phyloP scores from a whole-genome alignment of 2,888 invertebrate species.

The Agonopterix heracliana region DNA sequence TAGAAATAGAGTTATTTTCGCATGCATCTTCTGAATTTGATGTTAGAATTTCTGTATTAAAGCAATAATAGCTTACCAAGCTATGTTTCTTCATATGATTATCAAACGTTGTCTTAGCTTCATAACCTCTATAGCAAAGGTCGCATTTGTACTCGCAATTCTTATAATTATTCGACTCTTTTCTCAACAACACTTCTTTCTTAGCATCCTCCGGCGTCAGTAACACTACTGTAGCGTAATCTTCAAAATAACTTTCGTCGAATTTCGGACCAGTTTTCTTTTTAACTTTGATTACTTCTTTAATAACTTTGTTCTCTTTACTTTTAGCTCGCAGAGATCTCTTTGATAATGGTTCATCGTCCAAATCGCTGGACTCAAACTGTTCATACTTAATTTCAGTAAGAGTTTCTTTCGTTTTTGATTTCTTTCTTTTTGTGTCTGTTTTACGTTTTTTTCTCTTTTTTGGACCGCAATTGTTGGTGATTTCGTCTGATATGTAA shows the following conservation, averaged over 20 bases:
- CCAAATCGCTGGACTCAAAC: conserved; percentile 14
- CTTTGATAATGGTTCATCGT: conserved; percentile 26
- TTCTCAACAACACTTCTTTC: conserved; percentile 31
- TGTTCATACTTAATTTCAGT: conserved; percentile 6
- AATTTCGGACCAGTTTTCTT: conserved; percentile 8
- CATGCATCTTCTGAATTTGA: no score
- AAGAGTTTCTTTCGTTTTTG: conserved; percentile 11
- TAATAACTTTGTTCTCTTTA: conserved; percentile 9
- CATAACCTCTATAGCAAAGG: conserved; percentile 35
- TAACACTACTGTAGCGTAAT: conserved; percentile 28
- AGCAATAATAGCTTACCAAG: conserved; percentile 20
- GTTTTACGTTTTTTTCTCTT: neutral
- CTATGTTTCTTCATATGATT: conserved; percentile 39
- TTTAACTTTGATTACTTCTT: conserved; percentile 5
- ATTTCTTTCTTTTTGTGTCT: neutral
- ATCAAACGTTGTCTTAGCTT: conserved; percentile 26
- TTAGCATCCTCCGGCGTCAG: conserved; percentile 32
- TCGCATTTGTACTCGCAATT: conserved; percentile 33
- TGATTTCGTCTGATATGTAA: neutral
- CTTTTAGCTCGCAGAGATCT: no score
- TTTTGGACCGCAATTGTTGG: neutral
- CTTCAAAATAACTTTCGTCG: conserved; percentile 24
- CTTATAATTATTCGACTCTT: conserved; percentile 34
- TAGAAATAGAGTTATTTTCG: no score
- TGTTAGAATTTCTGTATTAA: no score